Evolutionary conservation across 1,140 invertebrate species (phyloP), one percentile per base, ranked within the genome.

Genomic region (Grapholita molesta): DNA sequence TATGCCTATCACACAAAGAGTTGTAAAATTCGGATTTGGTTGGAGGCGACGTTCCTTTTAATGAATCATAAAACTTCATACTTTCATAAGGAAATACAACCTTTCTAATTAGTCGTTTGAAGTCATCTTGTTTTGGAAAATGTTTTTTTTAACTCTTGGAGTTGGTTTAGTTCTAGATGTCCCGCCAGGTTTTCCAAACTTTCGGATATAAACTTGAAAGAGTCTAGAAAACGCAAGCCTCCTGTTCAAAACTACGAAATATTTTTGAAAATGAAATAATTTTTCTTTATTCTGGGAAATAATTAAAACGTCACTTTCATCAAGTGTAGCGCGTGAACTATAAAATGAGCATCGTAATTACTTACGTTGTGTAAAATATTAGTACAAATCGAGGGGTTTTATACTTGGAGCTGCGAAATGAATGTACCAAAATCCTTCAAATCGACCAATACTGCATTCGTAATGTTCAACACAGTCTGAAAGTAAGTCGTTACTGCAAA

Each of bases 31-130:
- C n/a, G n/a, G n/a, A n/a, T n/a, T n/a, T n/a, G n/a, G n/a, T n/a
- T n/a, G n/a, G n/a, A n/a, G n/a, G n/a, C n/a, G n/a, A n/a, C n/a
- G n/a, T n/a, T 30, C 78, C 70, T 11, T 87, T 70, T 30, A 90
- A 74, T 65, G 68, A 77, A 9, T 84, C 69, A 57, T 25, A 76
- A 64, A 32, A 69, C 35, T 77, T 74, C 23, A 87, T 69, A 64
- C 77, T 84, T 61, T 86, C 81, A 72, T 86, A 84, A 1, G 78
- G 77, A 71, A 65, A 79, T 28, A n/a, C n/a, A n/a, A n/a, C n/a
- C n/a, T n/a, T 77, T 61, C 42, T 66, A 18, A 9, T 68, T 38
- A 76, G 4, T 23, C 25, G 48, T 30, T 71, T 68, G 33, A 80
- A 74, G 52, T 77, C 64, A 12, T 71, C 21, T 24, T 48, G n/a